Evolutionary conservation across 92 coral and sea anemone species (phyloP), one percentile per base, ranked within the genome.

Genomic region (Porites lobata): DNA sequence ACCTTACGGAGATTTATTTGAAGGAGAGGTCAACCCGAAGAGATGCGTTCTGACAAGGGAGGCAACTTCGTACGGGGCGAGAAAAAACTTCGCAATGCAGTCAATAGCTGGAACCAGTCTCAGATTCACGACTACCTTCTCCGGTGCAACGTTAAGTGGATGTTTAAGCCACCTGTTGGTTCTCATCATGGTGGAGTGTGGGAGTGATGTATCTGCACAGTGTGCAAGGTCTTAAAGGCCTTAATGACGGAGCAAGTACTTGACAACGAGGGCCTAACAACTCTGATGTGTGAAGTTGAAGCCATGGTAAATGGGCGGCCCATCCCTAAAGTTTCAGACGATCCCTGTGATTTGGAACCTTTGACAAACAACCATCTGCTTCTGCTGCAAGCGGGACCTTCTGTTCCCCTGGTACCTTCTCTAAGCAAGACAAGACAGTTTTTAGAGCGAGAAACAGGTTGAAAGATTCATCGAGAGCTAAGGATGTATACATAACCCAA

Each of bases 131-230:
- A 76, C 21, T 56, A 9, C 11, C 81, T 76, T 7, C 65, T 47
- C 7, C 67, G 50, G 11, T 6, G 19, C 26, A 63, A 51, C 8
- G n/a, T 21, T 17, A 76, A 76, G 24, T 76, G 81, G 81, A 76
- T 65, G 2, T 76, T 51, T 24, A 75, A 75, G 1, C 79, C 79
- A 51, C 64, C 22, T n/a, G 81, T 19, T 18, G 62, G 80, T 54
- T 76, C 80, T 22, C 80, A 76, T 32, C 66, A 76, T 51, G 80
- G 81, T 15, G 81, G 81, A 13, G 81, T 56, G 81, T 53, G 81
- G 81, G 81, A 76, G 47, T 1, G 81, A 13, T 76, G 67, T 17
- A 56, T 76, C 7, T 38, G 81, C 1, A 50, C 67, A n/a, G 81
- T 76, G 20, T 65, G 67, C 13, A 76, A 76, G 81, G 81, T 76